Evolutionary conservation across 2,888 invertebrate genomes (phyloP).

Genomic region (Mantis religiosa): DNA sequence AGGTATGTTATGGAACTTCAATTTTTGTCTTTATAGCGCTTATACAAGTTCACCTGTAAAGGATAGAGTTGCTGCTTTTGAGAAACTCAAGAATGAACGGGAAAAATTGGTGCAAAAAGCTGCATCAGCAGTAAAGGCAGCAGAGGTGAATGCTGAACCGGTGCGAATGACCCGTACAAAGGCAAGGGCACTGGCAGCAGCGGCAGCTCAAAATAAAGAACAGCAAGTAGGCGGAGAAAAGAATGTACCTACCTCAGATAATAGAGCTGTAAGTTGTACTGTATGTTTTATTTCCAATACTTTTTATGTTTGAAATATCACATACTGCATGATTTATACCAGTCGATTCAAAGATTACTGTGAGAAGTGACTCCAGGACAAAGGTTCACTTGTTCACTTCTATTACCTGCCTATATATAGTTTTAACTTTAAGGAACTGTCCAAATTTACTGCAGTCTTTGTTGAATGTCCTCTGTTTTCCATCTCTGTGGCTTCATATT

Average conservation of each 20-base stretch:
- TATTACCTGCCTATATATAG: no score
- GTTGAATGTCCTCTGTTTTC: no score
- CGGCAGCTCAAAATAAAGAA: not conserved
- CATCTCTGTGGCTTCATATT: no score
- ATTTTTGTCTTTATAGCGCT: not conserved
- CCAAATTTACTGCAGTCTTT: no score
- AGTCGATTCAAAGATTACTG: no score
- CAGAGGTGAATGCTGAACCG: not conserved
- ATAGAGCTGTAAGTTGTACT: not conserved
- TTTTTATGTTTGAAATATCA: no score
- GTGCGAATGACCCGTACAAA: not conserved
- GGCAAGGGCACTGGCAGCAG: not conserved
- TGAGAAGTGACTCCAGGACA: no score
- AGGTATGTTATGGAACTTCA: no score
- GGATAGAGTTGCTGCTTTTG: not conserved
- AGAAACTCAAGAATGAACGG: not conserved
- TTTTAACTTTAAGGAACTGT: no score
- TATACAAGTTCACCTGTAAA: constrained; percentile 1
- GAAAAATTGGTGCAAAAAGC: not conserved
- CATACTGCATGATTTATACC: no score
- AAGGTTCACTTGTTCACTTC: no score
- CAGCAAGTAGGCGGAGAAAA: not conserved
- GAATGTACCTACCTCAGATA: not conserved
- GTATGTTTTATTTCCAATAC: no score
- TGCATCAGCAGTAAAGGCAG: not conserved